phyloP scores from a whole-genome alignment of 2,797 vertebrate genomes.

The Streptopelia turtur region DNA sequence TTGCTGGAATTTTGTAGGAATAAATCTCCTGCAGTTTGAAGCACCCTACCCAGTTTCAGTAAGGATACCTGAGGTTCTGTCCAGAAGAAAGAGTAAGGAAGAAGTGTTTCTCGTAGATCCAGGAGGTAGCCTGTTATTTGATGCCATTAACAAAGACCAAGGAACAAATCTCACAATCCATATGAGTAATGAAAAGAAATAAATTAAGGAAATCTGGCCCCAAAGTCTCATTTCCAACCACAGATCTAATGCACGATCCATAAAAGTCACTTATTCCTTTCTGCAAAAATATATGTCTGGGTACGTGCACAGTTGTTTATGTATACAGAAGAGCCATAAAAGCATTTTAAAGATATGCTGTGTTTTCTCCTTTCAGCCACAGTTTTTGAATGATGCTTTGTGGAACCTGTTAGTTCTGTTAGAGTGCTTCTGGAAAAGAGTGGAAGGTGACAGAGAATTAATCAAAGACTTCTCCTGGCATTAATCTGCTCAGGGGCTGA shows the following conservation, averaged over 20 bases:
- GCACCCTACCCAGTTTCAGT: neutral
- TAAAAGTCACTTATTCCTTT: neutral
- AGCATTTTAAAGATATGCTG: neutral
- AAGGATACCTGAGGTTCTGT: neutral
- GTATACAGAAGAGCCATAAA: neutral
- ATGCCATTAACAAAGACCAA: neutral
- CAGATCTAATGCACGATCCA: neutral
- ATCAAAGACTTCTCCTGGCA: neutral
- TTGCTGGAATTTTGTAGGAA: neutral
- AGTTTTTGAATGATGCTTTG: neutral
- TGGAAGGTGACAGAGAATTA: neutral
- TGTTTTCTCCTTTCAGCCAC: fast-evolving
- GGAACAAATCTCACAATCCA: neutral
- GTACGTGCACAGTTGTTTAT: neutral
- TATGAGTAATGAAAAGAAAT: neutral
- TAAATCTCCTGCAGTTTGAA: neutral
- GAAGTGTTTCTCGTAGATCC: neutral
- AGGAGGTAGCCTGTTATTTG: neutral
- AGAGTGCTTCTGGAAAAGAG: neutral
- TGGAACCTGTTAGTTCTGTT: neutral
- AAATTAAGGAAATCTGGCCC: neutral
- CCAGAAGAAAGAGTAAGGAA: neutral
- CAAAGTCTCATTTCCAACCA: neutral
- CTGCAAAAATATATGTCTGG: neutral
- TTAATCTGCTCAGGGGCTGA: neutral